A percentile compares a stretch with the other conserved stretches of the same genome.
These are phyloP conservation scores for Ruditapes philippinarum DNA, from an alignment of 1,140 invertebrate species.

Conservation along the genomic window DNA sequence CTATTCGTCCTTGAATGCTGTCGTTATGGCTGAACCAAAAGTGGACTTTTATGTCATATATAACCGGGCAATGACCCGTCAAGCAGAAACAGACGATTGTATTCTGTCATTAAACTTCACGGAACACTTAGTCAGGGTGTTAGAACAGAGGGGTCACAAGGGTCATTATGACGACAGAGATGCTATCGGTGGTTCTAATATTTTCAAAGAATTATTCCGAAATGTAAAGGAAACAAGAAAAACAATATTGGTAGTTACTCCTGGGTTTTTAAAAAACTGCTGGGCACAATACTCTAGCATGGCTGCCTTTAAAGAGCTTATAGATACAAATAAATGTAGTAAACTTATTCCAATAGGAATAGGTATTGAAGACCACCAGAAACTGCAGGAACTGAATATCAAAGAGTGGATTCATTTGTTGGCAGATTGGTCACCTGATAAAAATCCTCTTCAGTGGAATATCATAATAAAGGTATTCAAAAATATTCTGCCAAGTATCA, in stretches of 20 bases:
- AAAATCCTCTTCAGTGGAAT: neutral
- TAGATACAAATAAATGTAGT: neutral
- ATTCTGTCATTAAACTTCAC: neutral
- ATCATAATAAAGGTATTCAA: neutral
- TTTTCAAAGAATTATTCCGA: neutral
- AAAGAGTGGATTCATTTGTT: neutral
- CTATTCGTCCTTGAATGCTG: too few relatives aligned
- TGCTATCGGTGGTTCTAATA: neutral
- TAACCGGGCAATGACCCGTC: neutral
- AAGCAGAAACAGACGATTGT: neutral
- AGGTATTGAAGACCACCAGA: neutral
- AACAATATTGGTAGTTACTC: neutral
- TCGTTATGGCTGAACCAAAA: neutral
- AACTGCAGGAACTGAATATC: neutral
- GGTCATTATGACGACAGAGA: neutral
- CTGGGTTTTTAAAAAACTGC: neutral
- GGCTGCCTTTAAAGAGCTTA: neutral
- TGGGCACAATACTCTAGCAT: neutral
- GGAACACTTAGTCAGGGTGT: neutral
- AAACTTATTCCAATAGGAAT: conserved; percentile 6
- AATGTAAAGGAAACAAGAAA: neutral
- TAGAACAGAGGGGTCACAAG: neutral
- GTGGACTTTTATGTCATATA: conserved; percentile 1
- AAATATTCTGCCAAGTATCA: too few relatives aligned
- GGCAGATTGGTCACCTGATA: neutral